A percentile compares a stretch with the other conserved stretches of the same genome.
These are phyloP conservation scores for Diadegma fenestrale DNA, from an alignment of 2,888 invertebrate genomes.

Conservation along the genomic window DNA sequence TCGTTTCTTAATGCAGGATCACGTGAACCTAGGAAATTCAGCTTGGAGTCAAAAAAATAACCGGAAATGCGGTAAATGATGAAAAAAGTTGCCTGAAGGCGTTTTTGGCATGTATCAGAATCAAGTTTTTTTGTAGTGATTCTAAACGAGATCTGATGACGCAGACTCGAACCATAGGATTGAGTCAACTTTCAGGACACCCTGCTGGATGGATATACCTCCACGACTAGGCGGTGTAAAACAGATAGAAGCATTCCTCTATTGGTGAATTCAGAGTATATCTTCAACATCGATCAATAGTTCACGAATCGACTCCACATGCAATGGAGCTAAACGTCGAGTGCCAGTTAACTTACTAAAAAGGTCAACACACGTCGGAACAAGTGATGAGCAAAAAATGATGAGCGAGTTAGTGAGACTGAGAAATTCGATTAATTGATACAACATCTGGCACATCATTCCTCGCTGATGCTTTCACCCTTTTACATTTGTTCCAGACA, in stretches of 20 bases:
- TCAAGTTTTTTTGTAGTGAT: not conserved
- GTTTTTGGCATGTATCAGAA: not conserved
- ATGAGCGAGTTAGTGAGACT: constrained; percentile 7
- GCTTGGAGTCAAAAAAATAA: no score
- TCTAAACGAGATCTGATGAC: not conserved
- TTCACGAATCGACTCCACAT: constrained; percentile 42
- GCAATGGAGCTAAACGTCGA: constrained; percentile 22
- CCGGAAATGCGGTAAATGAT: no score
- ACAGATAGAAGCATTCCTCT: constrained; percentile 24
- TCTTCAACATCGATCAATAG: constrained; percentile 47
- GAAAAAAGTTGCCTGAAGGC: no score
- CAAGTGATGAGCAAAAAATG: constrained; percentile 26
- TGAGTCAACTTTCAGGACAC: not conserved
- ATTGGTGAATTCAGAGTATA: constrained; percentile 26
- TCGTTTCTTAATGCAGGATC: no score
- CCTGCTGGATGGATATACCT: not conserved
- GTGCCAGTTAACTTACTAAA: constrained; percentile 54
- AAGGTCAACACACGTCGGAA: constrained; percentile 47
- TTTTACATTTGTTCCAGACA: constrained; percentile 8
- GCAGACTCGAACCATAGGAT: not conserved
- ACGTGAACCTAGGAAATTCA: no score
- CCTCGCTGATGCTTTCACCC: constrained; percentile 14
- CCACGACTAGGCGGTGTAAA: not conserved
- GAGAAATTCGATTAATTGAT: constrained; percentile 45
- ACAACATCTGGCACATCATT: constrained; percentile 19